A percentile compares a stretch with the other conserved stretches of the same genome.
phyloP scores from a whole-genome alignment of 2,888 invertebrate genomes.

The Cephus pygmeus region DNA sequence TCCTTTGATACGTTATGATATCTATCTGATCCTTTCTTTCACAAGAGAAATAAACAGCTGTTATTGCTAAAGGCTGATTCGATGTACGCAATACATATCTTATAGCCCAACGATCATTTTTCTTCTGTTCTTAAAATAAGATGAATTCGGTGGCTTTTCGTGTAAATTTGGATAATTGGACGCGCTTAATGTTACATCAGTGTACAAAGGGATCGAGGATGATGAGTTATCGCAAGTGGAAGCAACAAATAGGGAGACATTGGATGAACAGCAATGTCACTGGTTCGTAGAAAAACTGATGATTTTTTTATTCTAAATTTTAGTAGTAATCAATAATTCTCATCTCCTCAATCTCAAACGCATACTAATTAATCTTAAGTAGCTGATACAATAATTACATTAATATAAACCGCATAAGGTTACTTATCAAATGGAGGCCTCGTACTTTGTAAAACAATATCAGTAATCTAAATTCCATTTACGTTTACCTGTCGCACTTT shows the following conservation, averaged over 20 bases:
- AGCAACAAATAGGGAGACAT: background rate
- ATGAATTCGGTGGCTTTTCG: background rate
- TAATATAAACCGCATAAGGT: background rate
- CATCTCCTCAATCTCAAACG: background rate
- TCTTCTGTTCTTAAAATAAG: background rate
- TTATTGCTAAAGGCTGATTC: background rate
- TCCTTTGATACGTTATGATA: background rate
- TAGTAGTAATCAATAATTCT: background rate
- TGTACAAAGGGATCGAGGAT: background rate
- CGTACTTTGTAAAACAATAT: background rate
- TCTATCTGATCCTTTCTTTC: background rate
- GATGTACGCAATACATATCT: background rate
- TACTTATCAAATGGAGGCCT: background rate
- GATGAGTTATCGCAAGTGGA: background rate
- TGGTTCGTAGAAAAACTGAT: background rate
- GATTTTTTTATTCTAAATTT: background rate
- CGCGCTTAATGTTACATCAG: background rate
- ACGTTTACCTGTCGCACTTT: background rate
- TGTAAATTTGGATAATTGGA: background rate
- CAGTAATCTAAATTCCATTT: background rate
- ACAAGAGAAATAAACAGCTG: background rate
- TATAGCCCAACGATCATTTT: background rate
- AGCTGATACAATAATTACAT: background rate
- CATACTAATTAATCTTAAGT: background rate
- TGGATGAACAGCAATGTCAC: background rate